Evolutionary conservation across 2,113 vertebrate genomes (phyloP).

Genomic region (Daboia siamensis): DNA sequence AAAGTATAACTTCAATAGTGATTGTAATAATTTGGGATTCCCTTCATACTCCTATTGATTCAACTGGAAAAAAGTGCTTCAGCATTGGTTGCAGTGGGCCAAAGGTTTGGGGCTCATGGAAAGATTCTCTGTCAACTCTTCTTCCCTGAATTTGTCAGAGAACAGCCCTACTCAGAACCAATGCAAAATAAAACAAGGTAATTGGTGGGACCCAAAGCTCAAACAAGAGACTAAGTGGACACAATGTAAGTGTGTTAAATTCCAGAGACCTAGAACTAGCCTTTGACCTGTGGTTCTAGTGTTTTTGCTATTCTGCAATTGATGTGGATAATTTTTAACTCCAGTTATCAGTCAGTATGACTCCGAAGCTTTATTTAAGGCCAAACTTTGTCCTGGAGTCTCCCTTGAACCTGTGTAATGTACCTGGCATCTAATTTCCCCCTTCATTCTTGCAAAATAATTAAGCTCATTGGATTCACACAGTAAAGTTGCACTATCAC

Average conservation of each 20-base stretch:
- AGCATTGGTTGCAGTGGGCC: background rate
- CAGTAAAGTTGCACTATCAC: background rate
- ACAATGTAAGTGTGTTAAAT: background rate
- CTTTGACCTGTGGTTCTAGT: background rate
- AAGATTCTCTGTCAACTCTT: background rate
- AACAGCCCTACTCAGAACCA: background rate
- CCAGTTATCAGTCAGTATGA: background rate
- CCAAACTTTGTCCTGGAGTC: background rate
- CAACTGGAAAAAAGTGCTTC: background rate
- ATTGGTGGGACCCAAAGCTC: background rate
- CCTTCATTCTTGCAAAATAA: background rate
- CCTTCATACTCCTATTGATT: background rate
- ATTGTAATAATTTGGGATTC: background rate
- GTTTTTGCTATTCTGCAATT: background rate
- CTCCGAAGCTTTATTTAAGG: conserved; percentile 17
- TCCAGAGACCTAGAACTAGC: background rate
- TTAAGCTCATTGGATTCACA: background rate
- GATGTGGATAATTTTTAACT: conserved; percentile 36
- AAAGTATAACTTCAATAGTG: background rate
- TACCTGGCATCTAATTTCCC: background rate
- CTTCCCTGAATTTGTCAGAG: background rate
- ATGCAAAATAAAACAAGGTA: background rate
- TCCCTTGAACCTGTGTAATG: background rate
- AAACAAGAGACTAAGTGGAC: background rate
- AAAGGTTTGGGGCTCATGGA: background rate